Evolutionary conservation across 2,113 vertebrate species (phyloP).

Genomic region (Chamaea fasciata): DNA sequence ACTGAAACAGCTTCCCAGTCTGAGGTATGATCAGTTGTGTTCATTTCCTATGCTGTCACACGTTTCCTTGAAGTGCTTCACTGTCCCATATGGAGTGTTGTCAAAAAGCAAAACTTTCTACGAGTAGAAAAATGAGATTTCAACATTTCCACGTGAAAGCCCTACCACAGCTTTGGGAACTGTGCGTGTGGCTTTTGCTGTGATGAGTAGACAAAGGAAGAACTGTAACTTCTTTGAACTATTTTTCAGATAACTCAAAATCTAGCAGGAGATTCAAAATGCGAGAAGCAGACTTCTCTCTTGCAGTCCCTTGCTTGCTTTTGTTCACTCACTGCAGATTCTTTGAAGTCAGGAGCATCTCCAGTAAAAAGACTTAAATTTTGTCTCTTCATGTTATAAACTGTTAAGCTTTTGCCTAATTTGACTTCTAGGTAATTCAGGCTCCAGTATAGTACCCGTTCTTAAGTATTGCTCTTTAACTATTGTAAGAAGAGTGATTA

Average conservation of each 20-base stretch:
- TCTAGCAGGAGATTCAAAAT: slow-evolving; percentile 12
- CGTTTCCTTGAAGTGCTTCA: slow-evolving; percentile 3
- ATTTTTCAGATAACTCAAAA: background rate
- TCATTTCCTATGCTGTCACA: background rate
- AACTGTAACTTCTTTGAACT: slow-evolving; percentile 34
- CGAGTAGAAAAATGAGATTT: background rate
- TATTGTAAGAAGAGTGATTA: background rate
- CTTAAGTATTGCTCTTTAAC: background rate
- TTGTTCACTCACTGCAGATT: background rate
- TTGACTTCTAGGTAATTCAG: background rate
- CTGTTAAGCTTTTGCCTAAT: background rate
- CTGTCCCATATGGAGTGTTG: background rate
- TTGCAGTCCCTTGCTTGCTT: background rate
- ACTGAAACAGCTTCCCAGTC: background rate
- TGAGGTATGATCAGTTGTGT: slow-evolving; percentile 13
- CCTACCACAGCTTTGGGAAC: slow-evolving; percentile 28
- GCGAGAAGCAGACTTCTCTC: background rate
- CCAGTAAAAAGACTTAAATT: background rate
- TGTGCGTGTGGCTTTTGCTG: background rate
- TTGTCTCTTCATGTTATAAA: background rate
- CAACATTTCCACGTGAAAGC: background rate
- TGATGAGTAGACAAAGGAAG: background rate
- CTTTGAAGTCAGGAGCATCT: slow-evolving; percentile 19
- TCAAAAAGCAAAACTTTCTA: slow-evolving; percentile 22
- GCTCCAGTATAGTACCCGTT: background rate